phyloP scores from a whole-genome alignment of 2,888 invertebrate genomes.

The Oscheius sp. region DNA sequence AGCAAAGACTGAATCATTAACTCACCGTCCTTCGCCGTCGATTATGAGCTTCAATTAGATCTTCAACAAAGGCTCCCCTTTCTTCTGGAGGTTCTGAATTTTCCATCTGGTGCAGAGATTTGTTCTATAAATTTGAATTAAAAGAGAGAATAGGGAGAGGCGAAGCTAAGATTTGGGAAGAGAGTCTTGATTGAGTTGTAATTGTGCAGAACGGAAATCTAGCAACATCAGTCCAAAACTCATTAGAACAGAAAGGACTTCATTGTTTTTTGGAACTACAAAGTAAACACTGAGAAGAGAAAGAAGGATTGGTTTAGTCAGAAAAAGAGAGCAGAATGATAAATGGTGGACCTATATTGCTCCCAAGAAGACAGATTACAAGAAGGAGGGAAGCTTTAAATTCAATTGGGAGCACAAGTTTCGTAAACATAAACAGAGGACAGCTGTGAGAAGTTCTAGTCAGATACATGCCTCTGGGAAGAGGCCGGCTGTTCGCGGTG shows the following conservation, averaged over 20 bases:
- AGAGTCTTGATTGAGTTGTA: conserved; percentile 11
- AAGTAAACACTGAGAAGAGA: background rate
- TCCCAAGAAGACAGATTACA: conserved; percentile 1
- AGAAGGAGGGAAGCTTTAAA: background rate
- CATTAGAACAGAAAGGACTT: background rate
- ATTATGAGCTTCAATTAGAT: conserved; percentile 46
- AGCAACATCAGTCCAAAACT: background rate
- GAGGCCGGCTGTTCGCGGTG: conserved; percentile 17
- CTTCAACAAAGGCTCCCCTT: conserved; percentile 36
- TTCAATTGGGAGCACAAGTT: conserved; percentile 7
- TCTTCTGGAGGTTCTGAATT: conserved; percentile 7
- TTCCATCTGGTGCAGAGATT: background rate
- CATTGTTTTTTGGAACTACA: background rate
- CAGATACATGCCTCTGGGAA: background rate
- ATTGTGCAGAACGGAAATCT: conserved; percentile 7
- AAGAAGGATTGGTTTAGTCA: too few relatives aligned
- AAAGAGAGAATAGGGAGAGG: background rate
- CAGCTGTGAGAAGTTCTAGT: conserved; percentile 10
- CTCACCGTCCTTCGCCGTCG: conserved; percentile 35
- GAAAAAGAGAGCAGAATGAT: too few relatives aligned
- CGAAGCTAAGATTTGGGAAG: background rate
- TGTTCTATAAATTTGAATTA: background rate
- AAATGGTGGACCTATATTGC: background rate
- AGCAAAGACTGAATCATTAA: background rate
- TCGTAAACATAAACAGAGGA: conserved; percentile 28